Conservation (phyloP, 2,888 invertebrate genomes). For the Yponomeuta plumbellus region DNA sequence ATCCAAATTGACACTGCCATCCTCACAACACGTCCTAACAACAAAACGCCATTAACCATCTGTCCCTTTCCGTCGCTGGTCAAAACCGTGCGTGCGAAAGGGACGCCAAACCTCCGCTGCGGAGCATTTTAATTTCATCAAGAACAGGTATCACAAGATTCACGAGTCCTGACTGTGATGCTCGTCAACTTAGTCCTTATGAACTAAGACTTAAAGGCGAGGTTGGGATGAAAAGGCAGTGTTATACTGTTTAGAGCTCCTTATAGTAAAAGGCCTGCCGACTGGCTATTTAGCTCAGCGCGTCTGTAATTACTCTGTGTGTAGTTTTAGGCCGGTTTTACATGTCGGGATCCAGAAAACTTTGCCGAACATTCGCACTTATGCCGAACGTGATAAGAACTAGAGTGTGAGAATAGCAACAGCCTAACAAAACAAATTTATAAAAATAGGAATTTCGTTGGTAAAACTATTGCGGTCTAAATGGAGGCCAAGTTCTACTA, state of each 20-base stretch:
- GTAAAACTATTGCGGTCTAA: too few species aligned
- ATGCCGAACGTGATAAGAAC: too few species aligned
- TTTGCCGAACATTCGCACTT: too few species aligned
- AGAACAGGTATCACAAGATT: neutral
- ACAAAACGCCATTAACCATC: neutral
- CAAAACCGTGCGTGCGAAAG: neutral
- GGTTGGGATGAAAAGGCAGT: neutral
- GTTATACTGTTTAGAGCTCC: slow-evolving; percentile 19
- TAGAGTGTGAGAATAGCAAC: too few species aligned
- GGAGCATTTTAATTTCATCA: neutral
- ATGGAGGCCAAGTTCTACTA: too few species aligned
- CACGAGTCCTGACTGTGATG: neutral
- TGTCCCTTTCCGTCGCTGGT: neutral
- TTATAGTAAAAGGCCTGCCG: slow-evolving; percentile 40
- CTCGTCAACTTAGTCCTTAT: neutral
- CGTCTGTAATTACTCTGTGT: slow-evolving; percentile 61
- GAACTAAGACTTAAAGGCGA: neutral
- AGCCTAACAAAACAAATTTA: too few species aligned
- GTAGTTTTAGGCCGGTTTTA: too few species aligned
- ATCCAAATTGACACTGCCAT: neutral
- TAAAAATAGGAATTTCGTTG: too few species aligned
- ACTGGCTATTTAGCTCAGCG: slow-evolving; percentile 62
- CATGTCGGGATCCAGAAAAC: too few species aligned
- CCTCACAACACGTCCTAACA: neutral
- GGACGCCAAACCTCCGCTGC: neutral